Evolutionary conservation across 1,140 invertebrate genomes (phyloP), one percentile per base, ranked within the genome.

Genomic region (Chrysoperla carnea): DNA sequence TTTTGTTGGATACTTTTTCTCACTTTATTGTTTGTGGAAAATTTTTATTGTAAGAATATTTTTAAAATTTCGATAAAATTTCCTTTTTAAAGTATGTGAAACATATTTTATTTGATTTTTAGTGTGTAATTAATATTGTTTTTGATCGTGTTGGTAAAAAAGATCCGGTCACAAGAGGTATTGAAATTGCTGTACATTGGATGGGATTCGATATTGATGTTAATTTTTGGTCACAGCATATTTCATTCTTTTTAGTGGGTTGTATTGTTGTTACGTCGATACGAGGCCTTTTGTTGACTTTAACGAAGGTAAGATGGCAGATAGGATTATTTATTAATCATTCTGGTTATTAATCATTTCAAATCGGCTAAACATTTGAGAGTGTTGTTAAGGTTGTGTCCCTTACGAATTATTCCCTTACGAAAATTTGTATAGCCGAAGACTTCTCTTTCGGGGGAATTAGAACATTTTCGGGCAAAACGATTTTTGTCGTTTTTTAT

Each of bases 251-350:
- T 50, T 68, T 99, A 0, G 81, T 99, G 12, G 96, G 96, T 6
- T 94, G 95, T 50, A 99, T 99, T 48, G 94, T 97, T 6, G 76
- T 99, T 1, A 99, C 96, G 12, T 99, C 94, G 2, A 97, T 99
- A 42, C 66, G 96, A 52, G 95, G 95, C 11, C 69, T 99, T 36
- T 67, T 99, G 14, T 73, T 99, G 0, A 99, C 93, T 0, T 67
- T 99, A 12, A 97, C 94, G n/a, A 99, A 97, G 73, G 89, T 92
- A 67, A 58, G 55, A 23, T 23, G 17, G 5, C n/a, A n/a, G n/a
- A n/a, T n/a, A n/a, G n/a, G n/a, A n/a, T n/a, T 52, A 42, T 31
- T 31, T 31, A 7, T 31, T 31, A n/a, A n/a, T n/a, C n/a, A n/a
- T n/a, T n/a, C n/a, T n/a, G n/a, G n/a, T n/a, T n/a, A n/a, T n/a